These are phyloP conservation scores for Oedothorax gibbosus DNA, from an alignment of 1,140 invertebrate species.

Conservation along the genomic window DNA sequence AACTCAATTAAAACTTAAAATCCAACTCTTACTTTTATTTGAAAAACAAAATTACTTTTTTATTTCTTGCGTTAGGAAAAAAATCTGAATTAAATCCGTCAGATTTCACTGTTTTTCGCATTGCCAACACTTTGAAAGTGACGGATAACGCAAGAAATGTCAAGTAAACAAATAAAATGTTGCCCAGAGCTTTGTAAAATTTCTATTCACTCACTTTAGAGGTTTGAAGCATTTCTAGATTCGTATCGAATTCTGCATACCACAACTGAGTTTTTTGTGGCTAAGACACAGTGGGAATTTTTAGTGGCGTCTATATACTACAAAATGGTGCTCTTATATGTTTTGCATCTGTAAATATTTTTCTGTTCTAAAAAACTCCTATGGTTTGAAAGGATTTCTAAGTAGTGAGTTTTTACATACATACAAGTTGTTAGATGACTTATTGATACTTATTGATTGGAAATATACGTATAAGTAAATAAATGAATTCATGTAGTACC, in stretches of 20 bases:
- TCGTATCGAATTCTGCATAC: slow-evolving; percentile 49
- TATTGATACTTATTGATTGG: too few species aligned
- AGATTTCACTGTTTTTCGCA: neutral
- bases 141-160: slow-evolving; percentile 35
- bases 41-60: slow-evolving; percentile 12
- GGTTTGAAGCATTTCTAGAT: slow-evolving; percentile 35
- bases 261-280: slow-evolving; percentile 21
- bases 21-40: neutral
- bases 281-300: slow-evolving; percentile 10
- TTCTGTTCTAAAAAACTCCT: slow-evolving; percentile 6
- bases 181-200: slow-evolving; percentile 45
- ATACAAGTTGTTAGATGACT: neutral
- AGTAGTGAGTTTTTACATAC: neutral
- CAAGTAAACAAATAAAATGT: slow-evolving; percentile 44
- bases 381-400: slow-evolving; percentile 14
- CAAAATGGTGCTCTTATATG: slow-evolving; percentile 40
- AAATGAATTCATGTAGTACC: neutral
- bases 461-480: neutral
- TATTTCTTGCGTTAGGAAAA: neutral
- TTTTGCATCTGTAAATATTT: slow-evolving; percentile 41
- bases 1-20: slow-evolving; percentile 1
- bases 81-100: slow-evolving; percentile 18
- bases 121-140: slow-evolving; percentile 28
- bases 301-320: slow-evolving; percentile 27
- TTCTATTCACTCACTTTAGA: slow-evolving; percentile 37